Evolutionary conservation across 2,113 vertebrate species (phyloP).

Genomic region (Motacilla tschutschensis): DNA sequence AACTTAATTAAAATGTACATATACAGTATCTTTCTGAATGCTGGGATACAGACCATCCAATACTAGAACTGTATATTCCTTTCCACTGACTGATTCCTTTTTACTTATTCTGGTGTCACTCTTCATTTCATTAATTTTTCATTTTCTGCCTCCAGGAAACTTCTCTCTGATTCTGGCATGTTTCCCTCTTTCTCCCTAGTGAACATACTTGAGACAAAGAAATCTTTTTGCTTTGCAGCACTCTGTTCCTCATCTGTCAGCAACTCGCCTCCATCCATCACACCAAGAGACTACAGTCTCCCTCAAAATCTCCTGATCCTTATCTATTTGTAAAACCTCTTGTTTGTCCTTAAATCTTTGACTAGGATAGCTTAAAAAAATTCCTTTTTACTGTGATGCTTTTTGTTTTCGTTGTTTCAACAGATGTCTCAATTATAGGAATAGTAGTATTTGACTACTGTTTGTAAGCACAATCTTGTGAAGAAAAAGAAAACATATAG

Average conservation of each 20-base stretch:
- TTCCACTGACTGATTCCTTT: slow-evolving; percentile 47
- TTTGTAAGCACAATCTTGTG: background rate
- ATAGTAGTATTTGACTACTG: background rate
- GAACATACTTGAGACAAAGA: slow-evolving; percentile 64
- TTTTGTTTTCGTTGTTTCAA: slow-evolving; percentile 5
- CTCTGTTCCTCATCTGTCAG: slow-evolving; percentile 62
- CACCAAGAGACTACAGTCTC: slow-evolving; percentile 30
- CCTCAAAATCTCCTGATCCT: slow-evolving; percentile 36
- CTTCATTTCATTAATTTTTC: slow-evolving; percentile 69
- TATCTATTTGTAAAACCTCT: slow-evolving; percentile 53
- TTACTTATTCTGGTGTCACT: slow-evolving; percentile 64
- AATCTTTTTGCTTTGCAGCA: slow-evolving; percentile 63
- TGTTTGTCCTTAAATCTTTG: slow-evolving; percentile 30
- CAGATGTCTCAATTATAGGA: slow-evolving; percentile 26
- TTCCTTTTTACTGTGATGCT: background rate
- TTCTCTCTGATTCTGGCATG: slow-evolving; percentile 63
- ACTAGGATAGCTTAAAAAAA: background rate
- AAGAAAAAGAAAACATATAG: background rate
- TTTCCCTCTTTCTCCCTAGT: slow-evolving; percentile 58
- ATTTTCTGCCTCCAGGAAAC: slow-evolving; percentile 69
- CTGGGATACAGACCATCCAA: background rate
- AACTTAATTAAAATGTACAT: background rate
- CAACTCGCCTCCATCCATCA: slow-evolving; percentile 55
- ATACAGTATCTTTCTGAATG: background rate
- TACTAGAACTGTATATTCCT: background rate